Conservation (phyloP, 2,797 vertebrate genomes). For the Cercopithecus neglectus region DNA sequence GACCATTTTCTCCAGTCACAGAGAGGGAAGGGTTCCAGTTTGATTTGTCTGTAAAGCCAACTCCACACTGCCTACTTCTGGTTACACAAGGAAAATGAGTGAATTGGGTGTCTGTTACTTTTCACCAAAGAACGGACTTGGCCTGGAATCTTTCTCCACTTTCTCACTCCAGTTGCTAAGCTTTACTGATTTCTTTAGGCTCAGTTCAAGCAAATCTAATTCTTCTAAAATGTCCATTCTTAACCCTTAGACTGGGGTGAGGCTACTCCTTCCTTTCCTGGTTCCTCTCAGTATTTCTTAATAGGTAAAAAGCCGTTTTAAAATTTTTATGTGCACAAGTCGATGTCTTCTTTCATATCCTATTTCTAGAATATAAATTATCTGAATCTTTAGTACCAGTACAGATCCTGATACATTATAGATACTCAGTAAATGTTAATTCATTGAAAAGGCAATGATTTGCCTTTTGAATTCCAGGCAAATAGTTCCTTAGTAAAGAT, state of each 20-base stretch:
- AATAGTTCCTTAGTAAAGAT: slow-evolving; percentile 28
- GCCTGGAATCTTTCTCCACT: background rate
- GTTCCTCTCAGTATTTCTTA: background rate
- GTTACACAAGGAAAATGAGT: background rate
- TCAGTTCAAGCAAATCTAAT: background rate
- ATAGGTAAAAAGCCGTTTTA: background rate
- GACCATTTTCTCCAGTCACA: background rate
- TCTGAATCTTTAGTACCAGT: background rate
- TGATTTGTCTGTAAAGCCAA: background rate
- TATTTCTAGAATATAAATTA: background rate
- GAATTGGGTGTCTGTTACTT: background rate
- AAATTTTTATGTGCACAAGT: background rate
- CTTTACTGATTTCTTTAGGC: background rate
- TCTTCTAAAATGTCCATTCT: background rate
- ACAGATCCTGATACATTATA: background rate
- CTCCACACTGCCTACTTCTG: background rate
- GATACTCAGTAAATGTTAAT: background rate
- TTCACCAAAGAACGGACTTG: background rate
- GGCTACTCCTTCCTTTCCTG: background rate
- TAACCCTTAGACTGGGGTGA: background rate
- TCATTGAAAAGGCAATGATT: background rate
- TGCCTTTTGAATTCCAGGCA: background rate
- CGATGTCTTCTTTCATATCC: background rate
- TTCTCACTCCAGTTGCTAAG: background rate
- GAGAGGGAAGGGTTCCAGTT: background rate